Percentiles rank a stretch among this genome's conserved stretches.
These are phyloP conservation scores for Phalacrocorax aristotelis DNA, from an alignment of 2,113 vertebrate genomes.

Conservation along the genomic window DNA sequence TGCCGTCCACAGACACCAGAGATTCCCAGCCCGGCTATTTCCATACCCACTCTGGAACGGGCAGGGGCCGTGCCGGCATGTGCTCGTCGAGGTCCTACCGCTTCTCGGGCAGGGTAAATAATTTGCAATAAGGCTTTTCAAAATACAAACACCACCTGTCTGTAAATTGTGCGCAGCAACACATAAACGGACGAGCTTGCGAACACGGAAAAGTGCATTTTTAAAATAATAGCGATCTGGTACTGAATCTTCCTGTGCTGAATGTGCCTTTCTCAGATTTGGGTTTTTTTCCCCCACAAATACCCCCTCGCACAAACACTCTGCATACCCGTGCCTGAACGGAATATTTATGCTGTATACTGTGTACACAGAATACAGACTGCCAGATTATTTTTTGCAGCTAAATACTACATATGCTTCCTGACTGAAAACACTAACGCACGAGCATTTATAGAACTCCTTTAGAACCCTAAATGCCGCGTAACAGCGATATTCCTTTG, in stretches of 20 bases:
- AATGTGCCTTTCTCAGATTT: neutral
- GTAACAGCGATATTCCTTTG: constrained; percentile 51
- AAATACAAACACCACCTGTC: neutral
- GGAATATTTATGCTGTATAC: neutral
- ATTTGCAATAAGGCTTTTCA: neutral
- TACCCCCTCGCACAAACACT: neutral
- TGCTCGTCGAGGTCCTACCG: neutral
- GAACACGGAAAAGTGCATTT: neutral
- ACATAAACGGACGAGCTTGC: neutral
- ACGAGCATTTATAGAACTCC: constrained; percentile 21
- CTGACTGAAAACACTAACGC: neutral
- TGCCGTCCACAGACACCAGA: neutral
- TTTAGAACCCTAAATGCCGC: constrained; percentile 45
- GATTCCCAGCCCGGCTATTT: neutral
- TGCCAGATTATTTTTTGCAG: neutral
- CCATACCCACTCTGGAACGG: neutral
- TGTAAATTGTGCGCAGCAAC: neutral
- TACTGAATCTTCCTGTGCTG: neutral
- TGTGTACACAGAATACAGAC: neutral
- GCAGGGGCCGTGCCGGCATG: neutral
- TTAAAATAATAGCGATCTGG: fast-evolving
- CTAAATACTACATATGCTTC: neutral
- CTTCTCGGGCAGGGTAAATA: neutral
- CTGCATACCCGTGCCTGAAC: neutral
- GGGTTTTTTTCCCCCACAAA: neutral